Conservation (phyloP, 2,888 invertebrate genomes). For the Conchocele bisecta region DNA sequence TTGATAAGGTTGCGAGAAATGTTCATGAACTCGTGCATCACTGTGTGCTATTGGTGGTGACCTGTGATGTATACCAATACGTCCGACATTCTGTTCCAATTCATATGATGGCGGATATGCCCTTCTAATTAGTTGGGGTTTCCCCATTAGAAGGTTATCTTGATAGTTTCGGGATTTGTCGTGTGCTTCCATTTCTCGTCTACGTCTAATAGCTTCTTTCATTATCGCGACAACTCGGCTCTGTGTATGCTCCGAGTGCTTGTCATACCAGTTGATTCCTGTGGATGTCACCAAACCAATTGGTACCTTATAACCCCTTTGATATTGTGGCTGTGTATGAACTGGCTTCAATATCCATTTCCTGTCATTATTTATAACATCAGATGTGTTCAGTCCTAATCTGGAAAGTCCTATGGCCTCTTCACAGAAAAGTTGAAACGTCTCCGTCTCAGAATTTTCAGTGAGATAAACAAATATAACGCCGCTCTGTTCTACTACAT, state of each 20-base stretch:
- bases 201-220: slow-evolving; percentile 25
- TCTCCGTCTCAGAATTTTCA: slow-evolving; percentile 9
- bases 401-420: slow-evolving; percentile 46
- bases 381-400: slow-evolving; percentile 6
- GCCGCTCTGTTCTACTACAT: slow-evolving; percentile 39
- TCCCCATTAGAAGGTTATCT: background rate
- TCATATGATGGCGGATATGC: slow-evolving; percentile 1
- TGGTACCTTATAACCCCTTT: slow-evolving; percentile 32
- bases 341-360: slow-evolving; percentile 47
- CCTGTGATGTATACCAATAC: too few species aligned
- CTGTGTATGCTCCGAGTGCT: slow-evolving; percentile 11
- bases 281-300: slow-evolving; percentile 34
- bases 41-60: too few species aligned
- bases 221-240: slow-evolving; percentile 12
- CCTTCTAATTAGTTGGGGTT: background rate
- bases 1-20: background rate
- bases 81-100: too few species aligned
- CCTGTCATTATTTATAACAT: background rate
- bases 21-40: background rate
- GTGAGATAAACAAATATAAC: slow-evolving; percentile 51
- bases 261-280: slow-evolving; percentile 56
- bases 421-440: slow-evolving; percentile 35
- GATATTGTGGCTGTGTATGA: slow-evolving; percentile 32
- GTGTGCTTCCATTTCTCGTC: slow-evolving; percentile 4
- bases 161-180: background rate